These are phyloP conservation scores for Rotaria sp. DNA, from an alignment of 2,888 invertebrate species.

Conservation along the genomic window DNA sequence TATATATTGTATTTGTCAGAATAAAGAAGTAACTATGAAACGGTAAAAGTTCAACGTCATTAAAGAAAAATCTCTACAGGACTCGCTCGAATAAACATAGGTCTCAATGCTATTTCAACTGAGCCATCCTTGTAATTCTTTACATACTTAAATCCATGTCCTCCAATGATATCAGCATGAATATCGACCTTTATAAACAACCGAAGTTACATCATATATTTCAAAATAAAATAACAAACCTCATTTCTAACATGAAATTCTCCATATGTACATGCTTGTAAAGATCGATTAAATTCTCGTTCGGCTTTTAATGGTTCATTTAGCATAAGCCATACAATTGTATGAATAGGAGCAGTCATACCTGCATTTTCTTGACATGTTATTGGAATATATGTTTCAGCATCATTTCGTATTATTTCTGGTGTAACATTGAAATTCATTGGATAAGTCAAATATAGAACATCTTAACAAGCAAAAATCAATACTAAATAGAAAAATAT, in stretches of 20 bases:
- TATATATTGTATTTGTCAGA: too few relatives aligned
- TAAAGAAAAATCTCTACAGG: too few relatives aligned
- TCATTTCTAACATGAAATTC: conserved; percentile 27
- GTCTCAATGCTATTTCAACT: too few relatives aligned
- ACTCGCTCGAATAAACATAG: too few relatives aligned
- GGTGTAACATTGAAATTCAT: conserved; percentile 11
- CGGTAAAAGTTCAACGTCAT: too few relatives aligned
- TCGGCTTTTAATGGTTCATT: conserved; percentile 17
- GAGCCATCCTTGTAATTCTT: too few relatives aligned
- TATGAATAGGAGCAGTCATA: conserved; percentile 13
- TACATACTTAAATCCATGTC: conserved; percentile 1
- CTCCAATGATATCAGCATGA: conserved; percentile 12
- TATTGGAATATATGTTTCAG: conserved; percentile 7
- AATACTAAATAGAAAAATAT: background rate
- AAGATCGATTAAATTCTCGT: conserved; percentile 25
- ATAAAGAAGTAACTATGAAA: too few relatives aligned
- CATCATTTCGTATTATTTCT: background rate
- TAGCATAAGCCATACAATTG: conserved; percentile 20
- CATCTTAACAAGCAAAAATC: background rate
- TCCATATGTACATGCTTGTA: conserved; percentile 26
- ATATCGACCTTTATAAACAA: background rate
- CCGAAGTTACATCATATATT: background rate
- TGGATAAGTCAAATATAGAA: conserved; percentile 3
- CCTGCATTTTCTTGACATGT: conserved; percentile 29
- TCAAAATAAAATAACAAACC: background rate